These are phyloP conservation scores for Willisornis vidua DNA, from an alignment of 2,113 vertebrate species.

Conservation along the genomic window DNA sequence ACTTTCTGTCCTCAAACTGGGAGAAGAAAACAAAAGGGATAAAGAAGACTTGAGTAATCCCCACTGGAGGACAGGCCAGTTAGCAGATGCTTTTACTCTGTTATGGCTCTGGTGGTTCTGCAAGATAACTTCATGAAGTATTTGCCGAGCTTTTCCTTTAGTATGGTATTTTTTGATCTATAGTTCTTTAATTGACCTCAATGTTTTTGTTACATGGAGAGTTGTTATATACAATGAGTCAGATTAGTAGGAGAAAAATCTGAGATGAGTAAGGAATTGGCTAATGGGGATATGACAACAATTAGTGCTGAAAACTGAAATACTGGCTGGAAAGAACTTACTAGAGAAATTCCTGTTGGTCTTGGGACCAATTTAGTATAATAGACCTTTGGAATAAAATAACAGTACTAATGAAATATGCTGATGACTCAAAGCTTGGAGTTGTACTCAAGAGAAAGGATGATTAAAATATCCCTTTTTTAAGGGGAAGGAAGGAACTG, in stretches of 20 bases:
- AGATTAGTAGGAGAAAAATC: conserved; percentile 1
- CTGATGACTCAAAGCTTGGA: conserved; percentile 2
- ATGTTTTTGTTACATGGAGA: background rate
- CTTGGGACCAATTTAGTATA: background rate
- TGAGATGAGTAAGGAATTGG: conserved; percentile 31
- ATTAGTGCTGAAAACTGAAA: background rate
- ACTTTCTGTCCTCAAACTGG: background rate
- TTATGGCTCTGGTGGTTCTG: background rate
- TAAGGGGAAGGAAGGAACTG: background rate
- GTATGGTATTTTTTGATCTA: background rate
- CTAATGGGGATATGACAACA: background rate
- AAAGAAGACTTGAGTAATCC: background rate
- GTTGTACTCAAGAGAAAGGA: background rate
- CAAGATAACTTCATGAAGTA: background rate
- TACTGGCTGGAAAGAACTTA: background rate
- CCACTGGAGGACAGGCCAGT: background rate
- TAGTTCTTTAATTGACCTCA: background rate
- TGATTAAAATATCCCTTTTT: background rate
- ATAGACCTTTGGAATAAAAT: background rate
- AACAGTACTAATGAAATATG: background rate
- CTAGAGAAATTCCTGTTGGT: conserved; percentile 5
- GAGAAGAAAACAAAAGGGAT: background rate
- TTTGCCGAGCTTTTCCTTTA: background rate
- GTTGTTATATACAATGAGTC: background rate
- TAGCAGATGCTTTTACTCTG: background rate